A percentile compares a stretch with the other conserved stretches of the same genome.
Evolutionary conservation across 2,113 vertebrate species (phyloP).

Genomic region (Petrocephalus zakoni): DNA sequence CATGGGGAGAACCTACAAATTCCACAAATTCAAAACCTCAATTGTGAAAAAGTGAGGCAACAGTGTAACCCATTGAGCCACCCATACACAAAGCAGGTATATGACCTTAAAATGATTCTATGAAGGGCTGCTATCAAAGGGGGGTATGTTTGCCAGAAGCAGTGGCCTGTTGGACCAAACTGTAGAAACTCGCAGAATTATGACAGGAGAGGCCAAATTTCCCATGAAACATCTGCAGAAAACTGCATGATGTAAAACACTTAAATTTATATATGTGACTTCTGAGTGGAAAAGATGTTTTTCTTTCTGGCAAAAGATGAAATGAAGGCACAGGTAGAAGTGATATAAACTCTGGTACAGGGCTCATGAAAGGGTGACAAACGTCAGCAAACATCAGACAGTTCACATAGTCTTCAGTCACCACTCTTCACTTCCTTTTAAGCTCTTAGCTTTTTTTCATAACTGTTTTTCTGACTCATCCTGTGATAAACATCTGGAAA

Average conservation of each 20-base stretch:
- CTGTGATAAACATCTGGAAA: not conserved
- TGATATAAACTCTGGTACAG: not conserved
- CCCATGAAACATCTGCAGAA: not conserved
- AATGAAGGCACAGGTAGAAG: not conserved
- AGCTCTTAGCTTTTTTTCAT: not conserved
- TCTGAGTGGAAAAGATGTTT: not conserved
- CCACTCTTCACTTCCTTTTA: not conserved
- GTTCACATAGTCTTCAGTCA: not conserved
- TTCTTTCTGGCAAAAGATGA: not conserved
- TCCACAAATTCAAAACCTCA: not conserved
- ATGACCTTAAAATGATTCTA: not conserved
- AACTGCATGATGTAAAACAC: not conserved
- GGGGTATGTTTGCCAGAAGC: not conserved
- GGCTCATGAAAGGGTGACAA: not conserved
- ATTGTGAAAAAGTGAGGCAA: not conserved
- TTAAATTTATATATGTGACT: not conserved
- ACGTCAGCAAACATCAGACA: not conserved
- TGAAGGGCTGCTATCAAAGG: not conserved
- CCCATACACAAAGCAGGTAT: not conserved
- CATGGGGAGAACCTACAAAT: not conserved
- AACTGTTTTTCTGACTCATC: not conserved
- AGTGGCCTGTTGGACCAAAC: not conserved
- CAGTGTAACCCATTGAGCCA: not conserved
- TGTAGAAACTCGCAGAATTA: not conserved
- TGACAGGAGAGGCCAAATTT: not conserved